Conservation (phyloP, 2,113 vertebrate species). For the Lathamus discolor region DNA sequence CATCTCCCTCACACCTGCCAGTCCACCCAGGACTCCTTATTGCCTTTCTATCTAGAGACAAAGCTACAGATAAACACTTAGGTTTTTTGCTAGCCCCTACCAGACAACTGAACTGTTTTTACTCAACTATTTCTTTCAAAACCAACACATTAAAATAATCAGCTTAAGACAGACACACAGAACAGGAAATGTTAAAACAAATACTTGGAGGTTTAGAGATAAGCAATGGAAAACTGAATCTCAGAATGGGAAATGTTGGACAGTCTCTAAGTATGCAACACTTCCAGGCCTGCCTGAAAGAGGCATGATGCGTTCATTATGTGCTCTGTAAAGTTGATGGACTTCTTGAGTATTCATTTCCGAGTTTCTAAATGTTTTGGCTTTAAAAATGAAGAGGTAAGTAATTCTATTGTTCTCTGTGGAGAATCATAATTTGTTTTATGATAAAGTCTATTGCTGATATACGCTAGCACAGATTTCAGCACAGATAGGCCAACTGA, state of each 20-base stretch:
- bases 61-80: neutral
- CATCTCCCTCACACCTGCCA: neutral
- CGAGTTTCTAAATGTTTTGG: constrained; percentile 31
- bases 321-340: neutral
- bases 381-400: neutral
- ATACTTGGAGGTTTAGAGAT: constrained; percentile 7
- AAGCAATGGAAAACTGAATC: constrained; percentile 3
- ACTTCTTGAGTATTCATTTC: neutral
- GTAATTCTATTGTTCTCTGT: neutral
- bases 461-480: neutral
- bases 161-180: neutral
- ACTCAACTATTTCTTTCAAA: neutral
- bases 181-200: constrained; percentile 43
- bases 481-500: neutral
- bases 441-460: neutral
- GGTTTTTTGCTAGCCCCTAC: neutral
- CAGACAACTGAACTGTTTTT: neutral
- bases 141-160: neutral
- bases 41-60: neutral
- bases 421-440: neutral
- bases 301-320: neutral
- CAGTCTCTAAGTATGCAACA: neutral
- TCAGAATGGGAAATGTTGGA: constrained; percentile 13
- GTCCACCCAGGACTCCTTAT: neutral
- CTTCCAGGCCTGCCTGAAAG: constrained; percentile 2